These are phyloP conservation scores for Cyaniris semiargus DNA, from an alignment of 2,888 invertebrate species.

Conservation along the genomic window DNA sequence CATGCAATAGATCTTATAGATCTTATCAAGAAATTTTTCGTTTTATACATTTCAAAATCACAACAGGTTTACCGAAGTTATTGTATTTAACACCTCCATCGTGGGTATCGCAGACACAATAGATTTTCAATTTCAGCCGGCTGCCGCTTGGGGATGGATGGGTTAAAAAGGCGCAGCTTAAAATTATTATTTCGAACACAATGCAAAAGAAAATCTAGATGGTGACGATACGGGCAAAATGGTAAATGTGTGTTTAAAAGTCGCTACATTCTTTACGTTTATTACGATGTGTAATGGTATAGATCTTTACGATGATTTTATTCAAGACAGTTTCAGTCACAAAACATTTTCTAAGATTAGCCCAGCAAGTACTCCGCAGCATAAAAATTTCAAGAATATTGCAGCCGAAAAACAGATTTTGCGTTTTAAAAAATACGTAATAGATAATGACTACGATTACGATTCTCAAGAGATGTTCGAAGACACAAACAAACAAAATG, in stretches of 20 bases:
- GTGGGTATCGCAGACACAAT: too few species aligned
- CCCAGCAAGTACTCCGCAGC: not conserved
- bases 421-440: not conserved
- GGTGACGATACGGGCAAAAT: not conserved
- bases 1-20: not conserved
- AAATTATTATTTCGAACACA: not conserved
- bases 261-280: not conserved
- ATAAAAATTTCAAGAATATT: not conserved
- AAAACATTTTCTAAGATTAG: not conserved
- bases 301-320: not conserved
- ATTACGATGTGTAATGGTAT: not conserved
- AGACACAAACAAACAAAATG: not conserved
- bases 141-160: too few species aligned
- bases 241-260: not conserved
- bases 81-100: too few species aligned
- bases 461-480: not conserved
- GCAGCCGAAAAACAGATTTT: not conserved
- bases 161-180: not conserved
- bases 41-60: not conserved
- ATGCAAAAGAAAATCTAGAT: not conserved
- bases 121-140: too few species aligned
- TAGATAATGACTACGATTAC: constrained; percentile 34
- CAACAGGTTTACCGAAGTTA: not conserved
- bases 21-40: not conserved
- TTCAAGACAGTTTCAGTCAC: not conserved